Base-by-base conservation (phyloP, 2,113 vertebrate species). In the Scomber japonicus region DNA sequence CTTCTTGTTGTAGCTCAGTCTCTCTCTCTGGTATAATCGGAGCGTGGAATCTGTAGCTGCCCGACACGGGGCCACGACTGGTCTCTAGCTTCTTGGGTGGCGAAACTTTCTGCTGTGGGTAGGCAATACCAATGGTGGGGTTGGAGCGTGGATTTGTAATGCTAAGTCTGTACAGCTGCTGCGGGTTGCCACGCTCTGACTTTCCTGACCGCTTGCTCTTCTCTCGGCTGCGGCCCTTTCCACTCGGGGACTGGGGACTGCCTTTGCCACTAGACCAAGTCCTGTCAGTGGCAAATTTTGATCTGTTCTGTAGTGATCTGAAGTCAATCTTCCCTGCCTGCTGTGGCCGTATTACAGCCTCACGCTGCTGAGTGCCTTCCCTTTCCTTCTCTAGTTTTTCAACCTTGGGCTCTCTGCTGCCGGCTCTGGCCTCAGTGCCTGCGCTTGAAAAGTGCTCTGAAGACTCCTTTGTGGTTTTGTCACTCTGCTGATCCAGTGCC, bases 271-370 rank as follows among this genome's bases (percentile, higher is more conserved):
- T 91, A 0, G 93, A 92, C 97, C 97, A 98, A 27, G 94, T 10
- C 40, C 94, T 74, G 11, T 96, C 95, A n/a, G 93, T 93, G 71
- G 90, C 75, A 80, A 96, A 95, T 72, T 95, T 96, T 51, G 95
- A 71, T 61, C 94, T 95, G 83, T 93, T 94, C 46, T 96, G 96
- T 5, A 96, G 89, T 55, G 96, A 96, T 83, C 95, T 96, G 89
- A 97, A 96, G 91, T 96, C 95, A 59, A 96, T 96, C 78, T 96
- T 96, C 7, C 96, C 95, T 0, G 95, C 92, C 86, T 96, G 97
- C 91, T 95, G 96, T 0, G 95, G 96, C 85, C 95, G 95, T 89
- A 97, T 96, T 78, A 97, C 95, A 67, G 97, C 97, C 90, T 98
- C 97, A 54, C 97, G 93, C 86, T 98, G 97, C 88, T 94, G 94